phyloP scores from a whole-genome alignment of 2,113 vertebrate genomes.

The Pungitius pungitius region DNA sequence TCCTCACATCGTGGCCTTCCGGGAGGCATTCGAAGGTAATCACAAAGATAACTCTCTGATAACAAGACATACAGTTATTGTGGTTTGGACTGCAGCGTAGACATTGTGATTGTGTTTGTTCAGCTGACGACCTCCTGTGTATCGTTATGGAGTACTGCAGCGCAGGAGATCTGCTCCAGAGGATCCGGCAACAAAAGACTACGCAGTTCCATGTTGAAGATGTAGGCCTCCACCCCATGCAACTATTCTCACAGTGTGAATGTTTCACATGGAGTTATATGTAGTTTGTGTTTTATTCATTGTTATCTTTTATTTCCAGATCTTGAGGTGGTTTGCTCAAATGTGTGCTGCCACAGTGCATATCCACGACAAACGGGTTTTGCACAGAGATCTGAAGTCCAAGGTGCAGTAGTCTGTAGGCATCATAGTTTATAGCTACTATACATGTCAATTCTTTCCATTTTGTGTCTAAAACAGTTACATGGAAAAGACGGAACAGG shows the following conservation, averaged over 20 bases:
- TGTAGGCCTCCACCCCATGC: conserved; percentile 72
- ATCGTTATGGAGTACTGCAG: conserved; percentile 96
- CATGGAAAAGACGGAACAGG: not conserved
- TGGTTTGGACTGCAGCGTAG: conserved; percentile 22
- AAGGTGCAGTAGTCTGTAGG: conserved; percentile 79
- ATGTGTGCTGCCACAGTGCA: conserved; percentile 89
- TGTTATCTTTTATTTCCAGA: conserved; percentile 69
- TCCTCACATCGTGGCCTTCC: conserved; percentile 88
- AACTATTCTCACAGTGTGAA: not conserved
- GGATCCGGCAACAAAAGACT: conserved; percentile 85
- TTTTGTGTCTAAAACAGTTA: not conserved
- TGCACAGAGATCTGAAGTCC: conserved; percentile 94
- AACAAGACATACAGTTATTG: not conserved
- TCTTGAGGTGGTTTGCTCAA: conserved; percentile 92
- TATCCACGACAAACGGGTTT: conserved; percentile 87
- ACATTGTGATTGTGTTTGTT: conserved; percentile 51
- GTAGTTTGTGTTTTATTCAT: not conserved
- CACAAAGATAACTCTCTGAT: not conserved
- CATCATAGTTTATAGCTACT: not conserved
- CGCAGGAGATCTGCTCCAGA: conserved; percentile 89
- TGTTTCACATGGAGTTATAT: not conserved
- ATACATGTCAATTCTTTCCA: not conserved
- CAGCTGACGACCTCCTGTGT: conserved; percentile 87
- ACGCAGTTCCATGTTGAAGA: conserved; percentile 82
- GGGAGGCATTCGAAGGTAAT: conserved; percentile 90